Percentiles rank a stretch among this genome's conserved stretches.
Evolutionary conservation across 1,140 invertebrate genomes (phyloP).

Genomic region (Heliconius hewitsoni): DNA sequence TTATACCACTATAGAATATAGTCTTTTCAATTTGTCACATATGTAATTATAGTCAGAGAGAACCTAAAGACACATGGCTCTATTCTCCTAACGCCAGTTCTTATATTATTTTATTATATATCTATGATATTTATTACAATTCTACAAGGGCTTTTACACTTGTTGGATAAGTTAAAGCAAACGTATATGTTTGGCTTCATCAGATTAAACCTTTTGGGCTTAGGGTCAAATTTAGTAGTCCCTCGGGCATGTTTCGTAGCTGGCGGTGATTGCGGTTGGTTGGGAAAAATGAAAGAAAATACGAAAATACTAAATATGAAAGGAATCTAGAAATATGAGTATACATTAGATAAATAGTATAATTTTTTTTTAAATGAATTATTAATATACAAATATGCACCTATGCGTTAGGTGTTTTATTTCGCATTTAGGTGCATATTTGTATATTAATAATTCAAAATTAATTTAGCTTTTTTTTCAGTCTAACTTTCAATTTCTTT

Average conservation of each 20-base stretch:
- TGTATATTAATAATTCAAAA: no score
- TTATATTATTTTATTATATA: not conserved
- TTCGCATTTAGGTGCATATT: no score
- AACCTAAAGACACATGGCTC: no score
- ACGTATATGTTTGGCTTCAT: slow-evolving; percentile 7
- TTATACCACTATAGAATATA: no score
- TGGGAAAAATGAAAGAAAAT: not conserved
- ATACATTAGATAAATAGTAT: not conserved
- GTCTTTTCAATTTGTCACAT: no score
- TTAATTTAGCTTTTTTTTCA: no score
- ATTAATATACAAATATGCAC: no score
- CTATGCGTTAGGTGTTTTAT: no score
- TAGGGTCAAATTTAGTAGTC: slow-evolving; percentile 10
- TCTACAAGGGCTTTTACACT: not conserved
- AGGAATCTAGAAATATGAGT: not conserved
- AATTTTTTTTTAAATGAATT: no score
- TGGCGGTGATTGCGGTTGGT: slow-evolving; percentile 6
- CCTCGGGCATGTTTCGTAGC: slow-evolving; percentile 5
- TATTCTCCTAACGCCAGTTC: no score
- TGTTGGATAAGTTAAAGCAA: slow-evolving; percentile 6
- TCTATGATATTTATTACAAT: not conserved
- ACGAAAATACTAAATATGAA: not conserved
- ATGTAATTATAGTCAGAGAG: no score
- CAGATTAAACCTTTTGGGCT: slow-evolving; percentile 9
- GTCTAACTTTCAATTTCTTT: no score